Conservation (phyloP, 2,797 vertebrate genomes). For the Aldrovandia affinis region DNA sequence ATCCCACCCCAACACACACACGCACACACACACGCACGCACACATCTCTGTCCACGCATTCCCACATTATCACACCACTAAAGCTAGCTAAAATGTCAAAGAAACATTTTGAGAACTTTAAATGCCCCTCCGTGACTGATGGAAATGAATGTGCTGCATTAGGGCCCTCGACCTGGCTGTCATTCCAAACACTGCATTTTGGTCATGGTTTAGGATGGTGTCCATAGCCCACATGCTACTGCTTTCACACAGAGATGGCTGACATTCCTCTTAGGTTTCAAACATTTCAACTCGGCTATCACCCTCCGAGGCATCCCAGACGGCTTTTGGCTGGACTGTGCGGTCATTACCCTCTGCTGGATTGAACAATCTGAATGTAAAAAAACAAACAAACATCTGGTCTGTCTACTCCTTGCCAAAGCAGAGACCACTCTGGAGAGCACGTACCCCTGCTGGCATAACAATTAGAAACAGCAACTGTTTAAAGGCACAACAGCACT, state of each 20-base stretch:
- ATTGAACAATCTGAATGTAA: background rate
- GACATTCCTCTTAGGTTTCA: background rate
- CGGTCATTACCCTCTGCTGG: background rate
- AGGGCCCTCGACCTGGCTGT: background rate
- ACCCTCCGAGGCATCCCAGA: background rate
- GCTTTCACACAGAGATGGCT: background rate
- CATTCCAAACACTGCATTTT: background rate
- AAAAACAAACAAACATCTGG: constrained; percentile 2
- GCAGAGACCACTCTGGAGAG: background rate
- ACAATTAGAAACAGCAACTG: background rate
- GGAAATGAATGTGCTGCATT: background rate
- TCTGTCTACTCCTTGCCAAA: background rate
- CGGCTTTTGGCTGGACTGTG: background rate
- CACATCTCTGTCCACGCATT: constrained; percentile 5
- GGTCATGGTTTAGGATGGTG: background rate
- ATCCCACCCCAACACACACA: constrained; percentile 26
- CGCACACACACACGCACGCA: constrained; percentile 35
- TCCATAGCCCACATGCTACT: background rate
- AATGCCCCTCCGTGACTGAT: background rate
- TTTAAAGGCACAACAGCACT: background rate
- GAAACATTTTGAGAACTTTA: background rate
- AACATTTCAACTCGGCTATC: background rate
- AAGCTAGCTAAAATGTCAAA: background rate
- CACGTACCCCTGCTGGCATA: background rate
- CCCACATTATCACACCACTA: background rate